Percentiles rank a stretch among this genome's conserved stretches.
phyloP scores from a whole-genome alignment of 2,113 vertebrate species.

The Octodon degus region DNA sequence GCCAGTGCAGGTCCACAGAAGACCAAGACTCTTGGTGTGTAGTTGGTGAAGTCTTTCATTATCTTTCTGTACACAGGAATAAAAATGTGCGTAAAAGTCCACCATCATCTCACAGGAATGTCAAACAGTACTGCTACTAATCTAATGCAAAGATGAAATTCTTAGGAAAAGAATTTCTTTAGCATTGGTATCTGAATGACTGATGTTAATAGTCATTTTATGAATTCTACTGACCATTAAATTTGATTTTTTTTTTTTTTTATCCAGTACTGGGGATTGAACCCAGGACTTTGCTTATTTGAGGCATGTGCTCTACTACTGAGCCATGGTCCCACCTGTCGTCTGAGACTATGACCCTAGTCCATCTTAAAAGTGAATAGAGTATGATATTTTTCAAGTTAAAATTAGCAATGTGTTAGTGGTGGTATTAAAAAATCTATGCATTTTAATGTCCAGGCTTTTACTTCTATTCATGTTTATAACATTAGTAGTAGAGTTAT shows the following conservation, averaged over 20 bases:
- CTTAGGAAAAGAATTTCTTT: background rate
- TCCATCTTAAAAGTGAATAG: slow-evolving; percentile 16
- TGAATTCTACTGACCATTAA: slow-evolving; percentile 19
- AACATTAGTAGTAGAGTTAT: background rate
- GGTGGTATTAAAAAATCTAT: slow-evolving; percentile 1
- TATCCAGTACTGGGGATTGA: background rate
- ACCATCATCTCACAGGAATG: background rate
- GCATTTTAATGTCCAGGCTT: slow-evolving; percentile 31
- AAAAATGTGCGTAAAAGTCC: background rate
- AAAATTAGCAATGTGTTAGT: slow-evolving; percentile 38
- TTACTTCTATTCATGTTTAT: slow-evolving; percentile 7
- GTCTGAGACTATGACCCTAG: background rate
- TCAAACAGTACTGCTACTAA: slow-evolving; percentile 13
- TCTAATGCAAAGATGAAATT: slow-evolving; percentile 7
- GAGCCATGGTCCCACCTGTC: background rate
- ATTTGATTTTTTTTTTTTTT: background rate
- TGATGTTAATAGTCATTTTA: slow-evolving; percentile 17
- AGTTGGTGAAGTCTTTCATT: background rate
- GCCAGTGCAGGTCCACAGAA: background rate
- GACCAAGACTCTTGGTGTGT: background rate
- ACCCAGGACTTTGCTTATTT: background rate
- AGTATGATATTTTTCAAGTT: slow-evolving; percentile 45
- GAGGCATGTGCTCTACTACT: background rate
- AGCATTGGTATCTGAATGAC: slow-evolving; percentile 36
- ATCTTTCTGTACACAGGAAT: background rate